Evolutionary conservation across 2,797 vertebrate genomes (phyloP).

Genomic region (Hemibagrus guttatus): DNA sequence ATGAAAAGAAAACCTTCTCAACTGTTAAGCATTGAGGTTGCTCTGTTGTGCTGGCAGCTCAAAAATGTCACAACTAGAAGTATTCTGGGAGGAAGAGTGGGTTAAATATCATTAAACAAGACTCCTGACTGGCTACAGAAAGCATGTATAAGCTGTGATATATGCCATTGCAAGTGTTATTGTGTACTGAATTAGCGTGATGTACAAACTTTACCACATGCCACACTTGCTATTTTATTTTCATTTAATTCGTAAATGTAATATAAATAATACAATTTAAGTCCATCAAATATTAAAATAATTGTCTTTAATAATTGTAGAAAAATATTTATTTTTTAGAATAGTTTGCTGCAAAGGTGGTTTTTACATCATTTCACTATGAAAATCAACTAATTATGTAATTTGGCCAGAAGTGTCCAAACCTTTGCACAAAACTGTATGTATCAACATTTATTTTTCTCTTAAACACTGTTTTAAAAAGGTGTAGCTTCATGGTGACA

Average conservation of each 20-base stretch:
- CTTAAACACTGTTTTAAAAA: background rate
- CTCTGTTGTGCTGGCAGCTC: background rate
- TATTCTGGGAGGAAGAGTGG: background rate
- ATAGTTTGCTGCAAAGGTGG: no score
- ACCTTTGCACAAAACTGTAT: background rate
- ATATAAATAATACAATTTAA: background rate
- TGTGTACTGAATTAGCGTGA: background rate
- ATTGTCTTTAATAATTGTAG: background rate
- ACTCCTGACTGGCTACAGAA: background rate
- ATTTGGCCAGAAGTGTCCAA: background rate
- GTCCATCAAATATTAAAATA: background rate
- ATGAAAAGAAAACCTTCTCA: background rate
- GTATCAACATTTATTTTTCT: background rate
- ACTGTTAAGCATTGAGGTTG: background rate
- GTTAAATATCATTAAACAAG: background rate
- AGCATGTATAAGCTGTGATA: background rate
- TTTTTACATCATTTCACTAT: background rate
- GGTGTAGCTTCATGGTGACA: background rate
- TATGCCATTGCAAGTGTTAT: background rate
- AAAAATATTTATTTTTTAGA: background rate
- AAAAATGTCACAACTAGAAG: background rate
- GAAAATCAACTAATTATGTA: background rate
- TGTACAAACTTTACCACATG: background rate
- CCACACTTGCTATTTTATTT: background rate
- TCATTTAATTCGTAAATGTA: no score